Conservation (phyloP, 2,113 vertebrate genomes). For the Hyla sarda region DNA sequence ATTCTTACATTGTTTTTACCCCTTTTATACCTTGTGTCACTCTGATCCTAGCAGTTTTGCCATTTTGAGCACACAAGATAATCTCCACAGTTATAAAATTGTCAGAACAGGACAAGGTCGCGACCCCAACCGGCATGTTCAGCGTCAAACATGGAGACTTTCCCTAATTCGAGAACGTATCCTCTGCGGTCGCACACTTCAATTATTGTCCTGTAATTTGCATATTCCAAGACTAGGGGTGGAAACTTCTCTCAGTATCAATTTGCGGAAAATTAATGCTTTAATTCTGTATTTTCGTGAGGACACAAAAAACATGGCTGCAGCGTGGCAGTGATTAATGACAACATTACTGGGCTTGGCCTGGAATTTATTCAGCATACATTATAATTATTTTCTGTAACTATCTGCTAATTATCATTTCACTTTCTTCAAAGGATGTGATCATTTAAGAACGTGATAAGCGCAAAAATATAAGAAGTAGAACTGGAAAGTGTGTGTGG, state of each 20-base stretch:
- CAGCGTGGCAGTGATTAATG: conserved; percentile 56
- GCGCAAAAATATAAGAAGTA: neutral
- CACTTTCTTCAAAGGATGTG: conserved; percentile 44
- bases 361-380: conserved; percentile 57
- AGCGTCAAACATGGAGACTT: neutral
- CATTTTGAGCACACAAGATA: neutral
- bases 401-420: conserved; percentile 58
- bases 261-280: conserved; percentile 56
- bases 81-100: neutral
- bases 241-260: conserved; percentile 50
- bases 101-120: neutral
- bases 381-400: conserved; percentile 57
- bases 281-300: conserved; percentile 56
- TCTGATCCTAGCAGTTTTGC: neutral
- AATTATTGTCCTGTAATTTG: conserved; percentile 46
- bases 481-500: neutral
- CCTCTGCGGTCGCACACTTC: conserved; percentile 12
- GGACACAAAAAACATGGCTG: conserved; percentile 48
- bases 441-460: conserved; percentile 52
- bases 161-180: neutral
- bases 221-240: conserved; percentile 51
- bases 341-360: conserved; percentile 53
- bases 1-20: neutral
- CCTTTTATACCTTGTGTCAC: neutral
- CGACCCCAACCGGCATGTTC: neutral